Conservation (phyloP, 2,888 invertebrate species). For the Julus scanicus region DNA sequence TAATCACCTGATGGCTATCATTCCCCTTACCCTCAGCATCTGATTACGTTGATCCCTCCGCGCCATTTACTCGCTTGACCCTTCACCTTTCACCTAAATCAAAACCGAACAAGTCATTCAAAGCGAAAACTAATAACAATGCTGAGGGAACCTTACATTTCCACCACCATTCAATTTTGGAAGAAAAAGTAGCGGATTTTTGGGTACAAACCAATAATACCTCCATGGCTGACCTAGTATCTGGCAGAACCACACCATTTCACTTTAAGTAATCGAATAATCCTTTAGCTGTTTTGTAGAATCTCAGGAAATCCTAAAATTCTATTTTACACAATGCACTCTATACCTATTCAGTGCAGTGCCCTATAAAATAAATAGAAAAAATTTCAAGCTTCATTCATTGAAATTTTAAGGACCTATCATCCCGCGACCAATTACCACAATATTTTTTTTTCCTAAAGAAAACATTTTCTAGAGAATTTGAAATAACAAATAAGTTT, state of each 20-base stretch:
- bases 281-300: too few relatives aligned
- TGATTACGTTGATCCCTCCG: background rate
- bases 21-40: background rate
- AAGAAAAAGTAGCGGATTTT: background rate
- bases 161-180: background rate
- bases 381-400: too few relatives aligned
- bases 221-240: constrained; percentile 24
- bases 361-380: too few relatives aligned
- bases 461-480: too few relatives aligned
- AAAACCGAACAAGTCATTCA: constrained; percentile 17
- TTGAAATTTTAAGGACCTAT: too few relatives aligned
- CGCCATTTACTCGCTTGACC: background rate
- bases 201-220: background rate
- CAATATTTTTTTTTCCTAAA: too few relatives aligned
- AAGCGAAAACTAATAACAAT: constrained; percentile 12
- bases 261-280: too few relatives aligned
- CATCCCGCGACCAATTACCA: too few relatives aligned
- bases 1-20: constrained; percentile 13
- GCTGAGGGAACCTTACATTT: constrained; percentile 33
- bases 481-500: too few relatives aligned
- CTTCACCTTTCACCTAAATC: constrained; percentile 36
- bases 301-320: too few relatives aligned
- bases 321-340: too few relatives aligned
- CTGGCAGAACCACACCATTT: background rate
- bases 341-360: too few relatives aligned